Conservation (phyloP, 2,888 invertebrate genomes). For the Argynnis bischoffii region DNA sequence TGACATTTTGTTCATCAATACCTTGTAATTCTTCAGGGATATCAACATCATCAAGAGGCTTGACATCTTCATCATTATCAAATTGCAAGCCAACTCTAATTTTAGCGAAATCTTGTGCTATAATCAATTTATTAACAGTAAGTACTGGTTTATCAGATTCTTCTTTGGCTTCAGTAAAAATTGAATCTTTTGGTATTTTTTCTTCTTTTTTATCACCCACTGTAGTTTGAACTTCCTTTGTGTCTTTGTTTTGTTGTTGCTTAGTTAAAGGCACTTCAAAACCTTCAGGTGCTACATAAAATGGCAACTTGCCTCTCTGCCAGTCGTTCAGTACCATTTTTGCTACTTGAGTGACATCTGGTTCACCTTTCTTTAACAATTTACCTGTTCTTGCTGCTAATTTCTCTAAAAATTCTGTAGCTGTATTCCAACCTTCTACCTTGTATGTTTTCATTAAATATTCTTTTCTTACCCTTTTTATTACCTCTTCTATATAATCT, state of each 20-base stretch:
- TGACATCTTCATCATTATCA: conserved; percentile 84
- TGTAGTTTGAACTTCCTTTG: conserved; percentile 45
- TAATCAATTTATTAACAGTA: conserved; percentile 73
- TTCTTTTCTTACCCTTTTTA: conserved; percentile 93
- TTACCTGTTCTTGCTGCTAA: conserved; percentile 93
- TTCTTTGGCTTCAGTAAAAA: conserved; percentile 48
- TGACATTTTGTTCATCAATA: conserved; percentile 68
- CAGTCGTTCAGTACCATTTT: conserved; percentile 99
- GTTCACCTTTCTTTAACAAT: conserved; percentile 97
- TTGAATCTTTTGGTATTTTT: conserved; percentile 58
- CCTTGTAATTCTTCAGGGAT: conserved; percentile 68
- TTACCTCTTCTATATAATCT: conserved; percentile 94
- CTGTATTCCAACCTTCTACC: conserved; percentile 89
- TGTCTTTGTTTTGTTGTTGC: conserved; percentile 51
- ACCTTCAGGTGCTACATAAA: conserved; percentile 94
- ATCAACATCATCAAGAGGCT: conserved; percentile 79
- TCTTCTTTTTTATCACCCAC: conserved; percentile 49
- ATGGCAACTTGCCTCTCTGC: conserved; percentile 98
- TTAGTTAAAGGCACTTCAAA: conserved; percentile 87
- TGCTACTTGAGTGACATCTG: conserved; percentile 93
- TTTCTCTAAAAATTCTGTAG: conserved; percentile 95
- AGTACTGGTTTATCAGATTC: conserved; percentile 58
- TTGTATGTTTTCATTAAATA: conserved; percentile 96
- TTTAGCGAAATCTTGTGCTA: conserved; percentile 91
- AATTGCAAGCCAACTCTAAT: conserved; percentile 89